These are phyloP conservation scores for Dolichomitus sp. DNA, from an alignment of 2,888 invertebrate genomes.

Conservation along the genomic window DNA sequence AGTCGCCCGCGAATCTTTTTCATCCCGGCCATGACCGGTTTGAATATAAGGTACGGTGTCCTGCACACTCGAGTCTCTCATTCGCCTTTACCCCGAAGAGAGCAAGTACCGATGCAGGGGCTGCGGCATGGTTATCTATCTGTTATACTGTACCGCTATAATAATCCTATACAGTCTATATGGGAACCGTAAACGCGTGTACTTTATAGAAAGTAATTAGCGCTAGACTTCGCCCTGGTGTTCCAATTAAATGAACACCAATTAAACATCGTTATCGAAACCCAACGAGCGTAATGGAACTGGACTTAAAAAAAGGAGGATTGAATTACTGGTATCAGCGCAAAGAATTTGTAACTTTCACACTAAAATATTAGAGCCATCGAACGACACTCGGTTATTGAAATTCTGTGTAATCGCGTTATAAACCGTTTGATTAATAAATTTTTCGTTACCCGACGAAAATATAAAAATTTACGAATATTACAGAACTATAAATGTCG, in stretches of 20 bases:
- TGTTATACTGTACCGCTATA: background rate
- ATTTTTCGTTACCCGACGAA: background rate
- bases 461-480: background rate
- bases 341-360: slow-evolving; percentile 8
- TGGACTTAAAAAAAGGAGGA: background rate
- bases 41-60: slow-evolving; percentile 76
- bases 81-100: slow-evolving; percentile 74
- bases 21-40: slow-evolving; percentile 80
- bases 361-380: background rate
- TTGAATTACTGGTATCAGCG: background rate
- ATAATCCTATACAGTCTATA: background rate
- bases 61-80: slow-evolving; percentile 70
- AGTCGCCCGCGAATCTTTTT: slow-evolving; percentile 75
- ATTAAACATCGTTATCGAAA: slow-evolving; percentile 50
- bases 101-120: slow-evolving; percentile 52
- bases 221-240: slow-evolving; percentile 15
- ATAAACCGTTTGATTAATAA: background rate
- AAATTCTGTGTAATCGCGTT: background rate
- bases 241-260: slow-evolving; percentile 50
- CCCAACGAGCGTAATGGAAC: slow-evolving; percentile 21
- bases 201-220: slow-evolving; percentile 50
- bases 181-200: slow-evolving; percentile 3
- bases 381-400: background rate
- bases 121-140: slow-evolving; percentile 30
- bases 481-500: background rate